phyloP scores from a whole-genome alignment of 2,113 vertebrate species.

The Ctenodactylus gundi region DNA sequence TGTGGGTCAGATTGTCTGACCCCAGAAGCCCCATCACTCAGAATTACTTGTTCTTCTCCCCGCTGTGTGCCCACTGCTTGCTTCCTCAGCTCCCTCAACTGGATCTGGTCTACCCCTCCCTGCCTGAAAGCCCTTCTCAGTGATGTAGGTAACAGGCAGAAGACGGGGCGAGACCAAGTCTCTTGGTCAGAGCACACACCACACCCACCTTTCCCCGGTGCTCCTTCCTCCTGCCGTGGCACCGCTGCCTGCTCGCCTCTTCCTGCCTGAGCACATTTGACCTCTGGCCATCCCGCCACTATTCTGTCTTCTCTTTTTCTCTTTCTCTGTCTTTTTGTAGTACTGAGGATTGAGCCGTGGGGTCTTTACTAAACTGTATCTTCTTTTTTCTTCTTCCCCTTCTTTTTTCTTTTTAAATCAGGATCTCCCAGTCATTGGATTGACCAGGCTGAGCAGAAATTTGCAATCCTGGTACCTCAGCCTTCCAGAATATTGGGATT shows the following conservation, averaged over 20 bases:
- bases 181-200: rapidly evolving
- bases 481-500: too few species aligned
- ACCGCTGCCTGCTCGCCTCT: background rate
- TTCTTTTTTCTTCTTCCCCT: background rate
- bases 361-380: too few species aligned
- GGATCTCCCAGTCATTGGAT: background rate
- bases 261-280: background rate
- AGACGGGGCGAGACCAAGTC: background rate
- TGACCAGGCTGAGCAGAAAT: background rate
- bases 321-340: too few species aligned
- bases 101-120: background rate
- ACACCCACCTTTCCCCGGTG: rapidly evolving
- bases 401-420: background rate
- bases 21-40: background rate
- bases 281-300: background rate
- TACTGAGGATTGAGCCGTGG: too few species aligned
- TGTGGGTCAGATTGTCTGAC: rapidly evolving
- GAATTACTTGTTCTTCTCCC: background rate
- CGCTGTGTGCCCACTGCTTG: background rate
- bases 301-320: background rate
- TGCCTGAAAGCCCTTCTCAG: background rate
- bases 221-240: rapidly evolving
- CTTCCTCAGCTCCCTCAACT: background rate
- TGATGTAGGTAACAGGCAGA: too few species aligned
- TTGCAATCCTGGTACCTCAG: too few species aligned